Base-by-base conservation (phyloP, 2,113 vertebrate species). In the Zapornia atra region DNA sequence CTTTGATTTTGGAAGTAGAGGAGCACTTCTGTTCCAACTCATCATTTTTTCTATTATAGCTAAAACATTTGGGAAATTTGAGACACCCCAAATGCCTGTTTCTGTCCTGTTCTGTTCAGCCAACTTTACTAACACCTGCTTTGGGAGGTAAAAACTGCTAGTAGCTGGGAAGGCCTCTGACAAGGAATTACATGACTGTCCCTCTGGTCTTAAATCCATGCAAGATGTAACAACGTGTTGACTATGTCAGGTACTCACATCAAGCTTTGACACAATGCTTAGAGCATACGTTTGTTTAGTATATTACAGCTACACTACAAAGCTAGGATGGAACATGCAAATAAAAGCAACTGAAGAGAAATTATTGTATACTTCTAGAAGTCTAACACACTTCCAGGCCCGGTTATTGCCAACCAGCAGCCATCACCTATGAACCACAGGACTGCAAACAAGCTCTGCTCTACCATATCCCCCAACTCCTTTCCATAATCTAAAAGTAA, bases 41-140 rank as follows among this genome's bases (percentile, higher is more conserved):
- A 28, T 50, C 8, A 4, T 3, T 56, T 64, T 80, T 86, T 82
- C 19, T 0, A 0, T 17, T 51, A 24, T 1, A 68, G 57, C 19
- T 68, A 20, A 60, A 87, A 72, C 40, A 5, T 3, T 5, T 48
- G 18, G 34, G 46, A 82, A 88, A 80, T 48, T 38, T 36, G 34
- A 80, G 40, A 18, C 2, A 26, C 31, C 60, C 6, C 10, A 60
- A 33, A 7, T 0, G 1, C 9, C 10, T 33, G 6, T 9, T 48
- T 79, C 50, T 76, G 15, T 24, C 63, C 66, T 80, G 26, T 33
- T 57, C 68, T 72, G n/a, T 36, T 84, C 44, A 73, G 56, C 3
- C 46, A 81, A 24, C 14, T 7, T 60, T 60, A 46, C 17, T 40
- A 46, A 76, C 2, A 38, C 10, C 12, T 33, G 10, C 33, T 82